These are phyloP conservation scores for Hydra vulgaris DNA, from an alignment of 30 jellyfish, hydroid and myxozoan species.

Conservation along the genomic window DNA sequence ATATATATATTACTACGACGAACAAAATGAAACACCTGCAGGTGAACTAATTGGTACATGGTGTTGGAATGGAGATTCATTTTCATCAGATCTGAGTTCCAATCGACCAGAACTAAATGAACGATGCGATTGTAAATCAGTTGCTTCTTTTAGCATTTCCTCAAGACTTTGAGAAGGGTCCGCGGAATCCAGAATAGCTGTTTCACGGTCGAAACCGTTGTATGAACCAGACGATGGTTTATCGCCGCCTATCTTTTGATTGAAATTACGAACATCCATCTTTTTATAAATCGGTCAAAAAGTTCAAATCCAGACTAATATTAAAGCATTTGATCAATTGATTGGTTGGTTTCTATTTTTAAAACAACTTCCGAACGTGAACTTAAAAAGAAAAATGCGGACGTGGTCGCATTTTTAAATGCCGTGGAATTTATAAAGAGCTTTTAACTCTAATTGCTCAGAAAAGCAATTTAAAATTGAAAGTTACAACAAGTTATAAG, in stretches of 20 bases:
- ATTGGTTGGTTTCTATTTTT: background rate
- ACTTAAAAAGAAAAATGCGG: background rate
- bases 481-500: background rate
- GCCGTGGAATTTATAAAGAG: background rate
- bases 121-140: constrained; percentile 78
- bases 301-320: background rate
- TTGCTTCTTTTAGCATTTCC: constrained; percentile 94
- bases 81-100: constrained; percentile 31
- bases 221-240: constrained; percentile 30
- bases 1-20: background rate
- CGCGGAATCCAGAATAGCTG: constrained; percentile 34
- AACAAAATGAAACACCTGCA: background rate
- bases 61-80: constrained; percentile 40
- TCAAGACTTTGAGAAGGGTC: constrained; percentile 46
- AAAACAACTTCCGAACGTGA: background rate
- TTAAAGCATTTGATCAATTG: background rate
- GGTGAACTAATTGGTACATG: background rate
- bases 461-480: background rate
- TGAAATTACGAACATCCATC: constrained; percentile 24
- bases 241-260: constrained; percentile 23
- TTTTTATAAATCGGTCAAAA: background rate
- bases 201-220: constrained; percentile 43
- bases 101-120: constrained; percentile 13
- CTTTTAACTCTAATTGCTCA: background rate
- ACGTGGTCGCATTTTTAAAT: background rate